These are phyloP conservation scores for Notolepis coatsorum DNA, from an alignment of 2,797 vertebrate species.

Conservation along the genomic window DNA sequence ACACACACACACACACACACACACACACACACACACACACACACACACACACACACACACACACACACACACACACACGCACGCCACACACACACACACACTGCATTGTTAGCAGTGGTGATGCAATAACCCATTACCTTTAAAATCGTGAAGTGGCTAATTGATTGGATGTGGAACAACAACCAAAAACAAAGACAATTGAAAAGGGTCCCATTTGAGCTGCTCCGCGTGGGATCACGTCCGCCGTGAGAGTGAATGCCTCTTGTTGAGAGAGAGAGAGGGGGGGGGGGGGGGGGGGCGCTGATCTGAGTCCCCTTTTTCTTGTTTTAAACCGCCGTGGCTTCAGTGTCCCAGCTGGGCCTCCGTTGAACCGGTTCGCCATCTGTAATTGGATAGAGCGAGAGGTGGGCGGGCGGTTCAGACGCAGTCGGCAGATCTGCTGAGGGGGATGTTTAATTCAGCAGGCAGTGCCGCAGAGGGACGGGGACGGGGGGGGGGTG, in stretches of 20 bases:
- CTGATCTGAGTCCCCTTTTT: constrained; percentile 39
- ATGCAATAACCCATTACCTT: not conserved
- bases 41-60: not conserved
- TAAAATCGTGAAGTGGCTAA: not conserved
- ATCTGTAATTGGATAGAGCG: constrained; percentile 77
- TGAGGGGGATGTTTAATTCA: constrained; percentile 78
- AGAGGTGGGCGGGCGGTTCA: constrained; percentile 66
- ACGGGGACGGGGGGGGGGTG: not conserved
- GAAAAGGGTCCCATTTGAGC: not conserved
- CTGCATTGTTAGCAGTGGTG: not conserved
- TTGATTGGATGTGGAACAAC: not conserved
- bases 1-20: not conserved
- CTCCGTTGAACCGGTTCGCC: constrained; percentile 64
- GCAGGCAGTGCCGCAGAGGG: constrained; percentile 45
- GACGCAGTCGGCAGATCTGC: constrained; percentile 71
- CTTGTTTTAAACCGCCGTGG: constrained; percentile 66
- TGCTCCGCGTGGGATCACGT: constrained; percentile 4
- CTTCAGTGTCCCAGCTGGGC: constrained; percentile 69
- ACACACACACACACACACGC: no score
- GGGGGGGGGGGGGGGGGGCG: no score
- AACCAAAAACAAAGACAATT: not conserved
- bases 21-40: constrained; percentile 1
- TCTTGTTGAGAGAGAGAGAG: no score
- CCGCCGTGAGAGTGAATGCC: not conserved
- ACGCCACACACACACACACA: no score